phyloP scores from a whole-genome alignment of 1,140 invertebrate genomes.

The Halesus radiatus region DNA sequence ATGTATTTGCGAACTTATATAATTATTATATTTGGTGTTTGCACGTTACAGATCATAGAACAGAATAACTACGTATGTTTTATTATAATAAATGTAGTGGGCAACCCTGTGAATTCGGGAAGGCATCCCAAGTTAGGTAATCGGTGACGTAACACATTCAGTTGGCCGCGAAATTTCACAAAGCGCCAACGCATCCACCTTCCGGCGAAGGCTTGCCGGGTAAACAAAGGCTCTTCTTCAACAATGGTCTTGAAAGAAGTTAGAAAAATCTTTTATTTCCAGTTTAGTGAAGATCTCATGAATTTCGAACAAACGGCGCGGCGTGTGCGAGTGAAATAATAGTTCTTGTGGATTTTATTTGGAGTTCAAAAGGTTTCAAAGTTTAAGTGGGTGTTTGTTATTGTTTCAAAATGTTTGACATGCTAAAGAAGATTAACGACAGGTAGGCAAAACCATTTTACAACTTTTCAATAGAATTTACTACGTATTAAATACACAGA shows the following conservation, averaged over 20 bases:
- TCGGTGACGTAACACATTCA: conserved; percentile 27
- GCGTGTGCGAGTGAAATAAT: not conserved
- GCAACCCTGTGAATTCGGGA: not conserved
- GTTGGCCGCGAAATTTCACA: conserved; percentile 27
- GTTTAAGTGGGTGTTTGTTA: not conserved
- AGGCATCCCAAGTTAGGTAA: conserved; percentile 23
- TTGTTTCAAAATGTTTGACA: conserved; percentile 34
- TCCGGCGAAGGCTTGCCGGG: conserved; percentile 5
- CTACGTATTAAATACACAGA: too few relatives aligned
- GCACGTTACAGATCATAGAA: too few relatives aligned
- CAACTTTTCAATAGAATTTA: too few relatives aligned
- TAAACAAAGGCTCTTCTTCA: conserved; percentile 6
- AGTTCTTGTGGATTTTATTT: not conserved
- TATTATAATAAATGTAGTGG: too few relatives aligned
- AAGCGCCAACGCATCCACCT: conserved; percentile 18
- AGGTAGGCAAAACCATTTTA: not conserved
- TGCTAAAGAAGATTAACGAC: conserved; percentile 35
- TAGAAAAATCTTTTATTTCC: not conserved
- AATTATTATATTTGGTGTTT: too few relatives aligned
- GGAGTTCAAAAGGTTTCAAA: conserved; percentile 5
- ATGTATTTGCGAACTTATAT: too few relatives aligned
- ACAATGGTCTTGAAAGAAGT: conserved; percentile 10
- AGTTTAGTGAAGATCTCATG: conserved; percentile 3
- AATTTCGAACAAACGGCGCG: not conserved
- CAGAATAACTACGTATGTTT: too few relatives aligned